phyloP scores from a whole-genome alignment of 2,113 vertebrate species.

The Herpailurus yagouaroundi region DNA sequence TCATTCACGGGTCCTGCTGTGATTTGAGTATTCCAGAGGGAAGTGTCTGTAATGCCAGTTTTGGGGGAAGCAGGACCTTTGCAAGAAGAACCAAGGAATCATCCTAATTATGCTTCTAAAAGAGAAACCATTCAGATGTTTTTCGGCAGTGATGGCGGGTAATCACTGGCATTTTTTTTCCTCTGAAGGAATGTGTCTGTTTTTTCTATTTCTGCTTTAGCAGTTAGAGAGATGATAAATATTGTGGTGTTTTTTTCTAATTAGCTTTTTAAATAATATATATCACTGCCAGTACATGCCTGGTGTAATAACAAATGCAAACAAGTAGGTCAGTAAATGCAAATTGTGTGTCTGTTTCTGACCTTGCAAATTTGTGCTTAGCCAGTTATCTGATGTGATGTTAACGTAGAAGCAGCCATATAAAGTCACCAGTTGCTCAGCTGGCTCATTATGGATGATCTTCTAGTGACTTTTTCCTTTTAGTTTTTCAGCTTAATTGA shows the following conservation, averaged over 20 bases:
- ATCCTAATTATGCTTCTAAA: not conserved
- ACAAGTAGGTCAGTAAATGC: not conserved
- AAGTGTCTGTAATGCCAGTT: accelerated
- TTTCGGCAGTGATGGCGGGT: not conserved
- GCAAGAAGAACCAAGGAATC: not conserved
- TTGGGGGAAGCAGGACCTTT: not conserved
- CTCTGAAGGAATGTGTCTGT: not conserved
- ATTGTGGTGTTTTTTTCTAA: not conserved
- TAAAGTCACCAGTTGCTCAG: not conserved
- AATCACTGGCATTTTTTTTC: not conserved
- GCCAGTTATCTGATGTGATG: not conserved
- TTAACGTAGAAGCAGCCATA: not conserved
- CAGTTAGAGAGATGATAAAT: not conserved
- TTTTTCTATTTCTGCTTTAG: slow-evolving; percentile 9
- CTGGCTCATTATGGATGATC: not conserved
- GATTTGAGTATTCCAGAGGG: not conserved
- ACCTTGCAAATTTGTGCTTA: not conserved
- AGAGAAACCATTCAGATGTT: not conserved
- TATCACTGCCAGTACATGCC: not conserved
- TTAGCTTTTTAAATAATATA: not conserved
- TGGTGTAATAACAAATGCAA: not conserved
- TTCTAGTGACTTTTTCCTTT: not conserved
- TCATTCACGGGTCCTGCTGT: slow-evolving; percentile 36
- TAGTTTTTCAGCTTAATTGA: not conserved
- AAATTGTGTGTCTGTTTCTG: not conserved